A percentile compares a stretch with the other conserved stretches of the same genome.
phyloP scores from a whole-genome alignment of 2,797 vertebrate species.

The Cynodonichthys magdalenae region DNA sequence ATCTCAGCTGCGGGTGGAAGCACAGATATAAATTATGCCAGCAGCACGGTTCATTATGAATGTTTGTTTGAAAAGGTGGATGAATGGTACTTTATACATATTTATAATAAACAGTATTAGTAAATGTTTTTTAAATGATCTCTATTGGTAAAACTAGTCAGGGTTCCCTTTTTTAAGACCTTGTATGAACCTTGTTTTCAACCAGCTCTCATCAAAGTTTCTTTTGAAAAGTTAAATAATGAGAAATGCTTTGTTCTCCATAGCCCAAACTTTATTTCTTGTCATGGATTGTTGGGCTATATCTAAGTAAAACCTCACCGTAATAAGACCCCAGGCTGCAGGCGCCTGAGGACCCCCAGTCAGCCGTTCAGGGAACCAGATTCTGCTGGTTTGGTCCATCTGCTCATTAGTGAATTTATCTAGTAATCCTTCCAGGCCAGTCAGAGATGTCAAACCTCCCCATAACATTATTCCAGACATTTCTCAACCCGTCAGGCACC shows the following conservation, averaged over 20 bases:
- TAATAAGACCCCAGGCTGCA: conserved; percentile 50
- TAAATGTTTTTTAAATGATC: no score
- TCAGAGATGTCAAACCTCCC: conserved; percentile 51
- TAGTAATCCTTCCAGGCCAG: conserved; percentile 52
- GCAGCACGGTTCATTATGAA: conserved; percentile 6
- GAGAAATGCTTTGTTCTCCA: no score
- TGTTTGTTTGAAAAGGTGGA: neutral
- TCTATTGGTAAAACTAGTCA: no score
- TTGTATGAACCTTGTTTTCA: no score
- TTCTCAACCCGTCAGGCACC: conserved; percentile 41
- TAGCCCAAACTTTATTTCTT: conserved; percentile 30
- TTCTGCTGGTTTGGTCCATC: conserved; percentile 39
- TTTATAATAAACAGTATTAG: neutral
- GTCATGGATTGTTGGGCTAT: conserved; percentile 35
- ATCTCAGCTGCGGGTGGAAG: conserved; percentile 27
- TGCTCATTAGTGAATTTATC: conserved; percentile 69
- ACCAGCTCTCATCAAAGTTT: no score
- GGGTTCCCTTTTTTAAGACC: no score
- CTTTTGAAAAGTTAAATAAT: no score
- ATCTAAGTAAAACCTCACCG: conserved; percentile 60
- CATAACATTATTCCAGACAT: conserved; percentile 41
- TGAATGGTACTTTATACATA: neutral
- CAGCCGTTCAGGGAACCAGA: conserved; percentile 23
- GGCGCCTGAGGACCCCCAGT: conserved; percentile 51
- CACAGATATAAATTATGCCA: conserved; percentile 43